A percentile compares a stretch with the other conserved stretches of the same genome.
These are phyloP conservation scores for Bugulina stolonifera DNA, from an alignment of 2,888 invertebrate genomes.

Conservation along the genomic window DNA sequence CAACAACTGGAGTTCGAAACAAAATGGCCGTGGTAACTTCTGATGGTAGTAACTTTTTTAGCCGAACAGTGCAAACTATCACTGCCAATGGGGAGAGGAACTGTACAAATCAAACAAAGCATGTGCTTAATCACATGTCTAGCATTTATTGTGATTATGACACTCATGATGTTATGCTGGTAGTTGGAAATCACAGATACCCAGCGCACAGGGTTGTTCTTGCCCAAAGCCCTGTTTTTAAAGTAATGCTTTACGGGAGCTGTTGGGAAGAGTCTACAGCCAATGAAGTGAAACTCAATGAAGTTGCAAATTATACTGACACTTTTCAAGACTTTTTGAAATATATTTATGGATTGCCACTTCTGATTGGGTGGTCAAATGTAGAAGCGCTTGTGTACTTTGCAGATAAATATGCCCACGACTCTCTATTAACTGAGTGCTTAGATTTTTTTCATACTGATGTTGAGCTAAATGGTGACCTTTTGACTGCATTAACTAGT, in stretches of 20 bases:
- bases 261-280: conserved; percentile 18
- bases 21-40: no score
- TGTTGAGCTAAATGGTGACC: conserved; percentile 6
- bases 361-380: background rate
- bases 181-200: background rate
- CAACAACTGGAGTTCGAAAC: no score
- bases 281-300: background rate
- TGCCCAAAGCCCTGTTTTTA: conserved; percentile 22
- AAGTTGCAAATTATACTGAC: background rate
- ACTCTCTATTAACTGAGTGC: conserved; percentile 13
- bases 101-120: background rate
- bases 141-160: background rate
- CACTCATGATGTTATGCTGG: background rate
- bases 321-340: conserved; percentile 23
- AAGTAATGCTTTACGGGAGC: background rate
- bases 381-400: conserved; percentile 17
- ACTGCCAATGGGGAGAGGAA: background rate
- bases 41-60: no score
- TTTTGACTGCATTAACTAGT: conserved; percentile 1
- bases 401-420: conserved; percentile 8
- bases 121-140: background rate
- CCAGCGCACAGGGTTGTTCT: conserved; percentile 5
- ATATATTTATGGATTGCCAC: background rate
- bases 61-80: no score
- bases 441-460: background rate